These are phyloP conservation scores for Littorina saxatilis DNA, from an alignment of 1,140 invertebrate genomes.

Conservation along the genomic window DNA sequence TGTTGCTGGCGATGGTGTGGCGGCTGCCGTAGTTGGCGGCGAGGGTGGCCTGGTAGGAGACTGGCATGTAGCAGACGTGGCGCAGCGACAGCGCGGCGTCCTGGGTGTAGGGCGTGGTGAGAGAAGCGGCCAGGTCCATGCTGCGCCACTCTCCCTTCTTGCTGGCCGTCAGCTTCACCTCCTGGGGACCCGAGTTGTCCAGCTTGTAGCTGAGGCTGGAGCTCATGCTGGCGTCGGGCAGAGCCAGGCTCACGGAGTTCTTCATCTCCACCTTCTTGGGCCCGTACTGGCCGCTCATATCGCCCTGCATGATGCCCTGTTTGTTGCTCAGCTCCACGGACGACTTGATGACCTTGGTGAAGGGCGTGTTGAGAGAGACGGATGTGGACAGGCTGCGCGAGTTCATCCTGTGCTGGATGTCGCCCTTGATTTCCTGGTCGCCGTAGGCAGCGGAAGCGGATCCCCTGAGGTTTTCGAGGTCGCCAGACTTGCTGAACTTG, in stretches of 20 bases:
- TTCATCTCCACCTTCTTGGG: slow-evolving; percentile 9
- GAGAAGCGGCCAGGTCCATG: slow-evolving; percentile 28
- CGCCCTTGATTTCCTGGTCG: slow-evolving; percentile 31
- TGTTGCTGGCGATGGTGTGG: slow-evolving; percentile 11
- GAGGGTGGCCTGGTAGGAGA: slow-evolving; percentile 29
- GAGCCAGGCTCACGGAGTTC: neutral
- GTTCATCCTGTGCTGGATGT: slow-evolving; percentile 21
- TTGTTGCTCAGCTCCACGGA: slow-evolving; percentile 40
- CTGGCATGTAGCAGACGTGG: slow-evolving; percentile 16
- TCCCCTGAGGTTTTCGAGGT: slow-evolving; percentile 7
- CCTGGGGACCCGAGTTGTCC: neutral
- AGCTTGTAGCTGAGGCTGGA: slow-evolving; percentile 7
- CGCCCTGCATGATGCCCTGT: neutral
- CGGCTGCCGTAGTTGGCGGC: slow-evolving; percentile 18
- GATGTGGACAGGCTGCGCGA: slow-evolving; percentile 12
- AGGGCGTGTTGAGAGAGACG: slow-evolving; percentile 36
- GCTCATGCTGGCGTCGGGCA: neutral
- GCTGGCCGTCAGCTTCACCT: neutral
- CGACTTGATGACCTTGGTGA: slow-evolving; percentile 36
- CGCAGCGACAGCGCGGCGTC: slow-evolving; percentile 16
- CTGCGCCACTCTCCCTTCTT: slow-evolving; percentile 22
- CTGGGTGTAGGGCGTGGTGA: slow-evolving; percentile 34
- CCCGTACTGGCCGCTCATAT: slow-evolving; percentile 24
- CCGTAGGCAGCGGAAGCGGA: neutral
- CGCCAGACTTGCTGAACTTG: slow-evolving; percentile 28